Evolutionary conservation across 2,888 invertebrate species (phyloP).

Genomic region (Tenthredo notha): DNA sequence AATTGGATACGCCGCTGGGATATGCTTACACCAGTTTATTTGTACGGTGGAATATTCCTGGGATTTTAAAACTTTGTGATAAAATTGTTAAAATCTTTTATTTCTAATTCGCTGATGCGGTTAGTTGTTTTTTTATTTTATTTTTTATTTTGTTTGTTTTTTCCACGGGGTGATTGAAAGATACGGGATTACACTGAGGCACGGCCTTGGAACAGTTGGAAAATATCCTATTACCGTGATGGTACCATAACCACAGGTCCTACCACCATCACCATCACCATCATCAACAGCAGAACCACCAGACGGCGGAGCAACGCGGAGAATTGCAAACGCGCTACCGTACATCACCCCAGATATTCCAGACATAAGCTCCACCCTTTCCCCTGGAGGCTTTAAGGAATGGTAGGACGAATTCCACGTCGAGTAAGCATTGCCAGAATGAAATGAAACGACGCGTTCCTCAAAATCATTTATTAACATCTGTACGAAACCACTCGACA

Average conservation of each 20-base stretch:
- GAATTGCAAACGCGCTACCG: slow-evolving; percentile 51
- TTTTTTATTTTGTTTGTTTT: neutral
- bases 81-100: neutral
- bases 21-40: slow-evolving; percentile 12
- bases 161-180: neutral
- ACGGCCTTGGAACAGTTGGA: neutral
- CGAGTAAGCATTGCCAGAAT: slow-evolving; percentile 11
- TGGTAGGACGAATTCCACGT: slow-evolving; percentile 41
- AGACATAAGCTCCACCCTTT: slow-evolving; percentile 47
- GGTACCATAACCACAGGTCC: slow-evolving; percentile 13
- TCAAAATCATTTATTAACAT: slow-evolving; percentile 36
- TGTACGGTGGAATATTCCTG: neutral
- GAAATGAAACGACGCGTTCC: slow-evolving; percentile 20
- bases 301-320: slow-evolving; percentile 37
- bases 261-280: slow-evolving; percentile 16
- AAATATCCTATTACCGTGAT: slow-evolving; percentile 38
- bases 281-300: slow-evolving; percentile 31
- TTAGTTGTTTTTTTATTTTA: neutral
- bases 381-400: slow-evolving; percentile 29
- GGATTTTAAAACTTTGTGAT: neutral
- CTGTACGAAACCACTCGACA: neutral
- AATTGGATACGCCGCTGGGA: slow-evolving; percentile 27
- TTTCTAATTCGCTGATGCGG: neutral
- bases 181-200: neutral
- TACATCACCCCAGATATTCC: slow-evolving; percentile 51